Evolutionary conservation across 2,113 vertebrate genomes (phyloP).

Genomic region (Nasalis larvatus): DNA sequence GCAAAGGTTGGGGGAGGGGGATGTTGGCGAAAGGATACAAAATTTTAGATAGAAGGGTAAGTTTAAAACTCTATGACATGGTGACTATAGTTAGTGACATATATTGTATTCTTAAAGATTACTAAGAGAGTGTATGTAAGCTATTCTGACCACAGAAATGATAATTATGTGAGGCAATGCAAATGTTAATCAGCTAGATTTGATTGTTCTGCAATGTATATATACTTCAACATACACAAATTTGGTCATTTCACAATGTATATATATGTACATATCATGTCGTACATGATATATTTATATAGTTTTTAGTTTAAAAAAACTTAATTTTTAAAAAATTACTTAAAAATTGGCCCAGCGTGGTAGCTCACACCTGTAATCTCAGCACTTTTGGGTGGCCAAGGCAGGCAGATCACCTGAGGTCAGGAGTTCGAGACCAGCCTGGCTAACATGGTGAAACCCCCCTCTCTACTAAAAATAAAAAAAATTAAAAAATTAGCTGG

Average conservation of each 20-base stretch:
- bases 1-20: not conserved
- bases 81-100: not conserved
- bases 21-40: not conserved
- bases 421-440: too few species aligned
- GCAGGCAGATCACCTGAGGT: too few species aligned
- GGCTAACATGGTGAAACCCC: too few species aligned
- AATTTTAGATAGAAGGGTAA: not conserved
- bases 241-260: not conserved
- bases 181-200: not conserved
- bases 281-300: not conserved
- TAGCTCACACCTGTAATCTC: too few species aligned
- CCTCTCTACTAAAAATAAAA: too few species aligned
- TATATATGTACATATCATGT: not conserved
- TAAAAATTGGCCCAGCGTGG: too few species aligned
- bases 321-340: too few species aligned
- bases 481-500: too few species aligned
- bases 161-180: not conserved
- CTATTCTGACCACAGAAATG: not conserved
- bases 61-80: not conserved
- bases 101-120: not conserved
- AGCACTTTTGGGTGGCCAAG: too few species aligned
- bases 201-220: too few species aligned
- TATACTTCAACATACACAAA: not conserved
- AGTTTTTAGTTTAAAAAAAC: too few species aligned
- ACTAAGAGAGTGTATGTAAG: not conserved